Conservation (phyloP, 2,888 invertebrate species). For the Drosophila melanocephala region DNA sequence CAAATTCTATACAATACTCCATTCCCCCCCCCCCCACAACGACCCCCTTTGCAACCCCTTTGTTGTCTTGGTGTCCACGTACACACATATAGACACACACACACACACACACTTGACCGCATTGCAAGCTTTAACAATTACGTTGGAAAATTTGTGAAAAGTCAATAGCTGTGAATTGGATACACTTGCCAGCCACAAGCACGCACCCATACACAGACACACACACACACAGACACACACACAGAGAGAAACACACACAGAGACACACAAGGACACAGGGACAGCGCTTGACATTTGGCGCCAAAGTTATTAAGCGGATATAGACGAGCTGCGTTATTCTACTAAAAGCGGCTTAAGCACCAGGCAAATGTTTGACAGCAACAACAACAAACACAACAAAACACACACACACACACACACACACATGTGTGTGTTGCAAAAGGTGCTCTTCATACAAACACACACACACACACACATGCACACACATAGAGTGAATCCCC, state of each 20-base stretch:
- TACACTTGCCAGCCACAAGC: slow-evolving; percentile 67
- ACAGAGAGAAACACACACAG: slow-evolving; percentile 8
- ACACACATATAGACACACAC: background rate
- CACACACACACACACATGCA: background rate
- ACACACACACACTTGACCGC: slow-evolving; percentile 43
- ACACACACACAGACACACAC: slow-evolving; percentile 3
- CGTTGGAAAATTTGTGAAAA: slow-evolving; percentile 75
- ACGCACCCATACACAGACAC: slow-evolving; percentile 1
- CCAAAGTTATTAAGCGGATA: slow-evolving; percentile 67
- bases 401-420: slow-evolving; percentile 6
- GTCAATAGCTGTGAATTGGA: slow-evolving; percentile 76
- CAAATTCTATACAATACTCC: background rate
- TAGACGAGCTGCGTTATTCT: slow-evolving; percentile 17
- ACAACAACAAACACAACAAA: slow-evolving; percentile 7
- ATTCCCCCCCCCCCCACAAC: background rate
- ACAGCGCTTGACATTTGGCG: slow-evolving; percentile 69
- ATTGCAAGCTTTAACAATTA: slow-evolving; percentile 77
- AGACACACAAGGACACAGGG: background rate
- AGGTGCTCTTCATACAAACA: slow-evolving; percentile 4
- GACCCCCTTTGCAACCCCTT: background rate
- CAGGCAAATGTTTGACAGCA: slow-evolving; percentile 56
- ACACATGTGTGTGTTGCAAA: slow-evolving; percentile 3
- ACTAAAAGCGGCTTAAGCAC: slow-evolving; percentile 66
- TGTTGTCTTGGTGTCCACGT: slow-evolving; percentile 18
- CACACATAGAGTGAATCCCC: background rate